phyloP scores from a whole-genome alignment of 2,797 vertebrate genomes.

The Pseudochaenichthys georgianus region DNA sequence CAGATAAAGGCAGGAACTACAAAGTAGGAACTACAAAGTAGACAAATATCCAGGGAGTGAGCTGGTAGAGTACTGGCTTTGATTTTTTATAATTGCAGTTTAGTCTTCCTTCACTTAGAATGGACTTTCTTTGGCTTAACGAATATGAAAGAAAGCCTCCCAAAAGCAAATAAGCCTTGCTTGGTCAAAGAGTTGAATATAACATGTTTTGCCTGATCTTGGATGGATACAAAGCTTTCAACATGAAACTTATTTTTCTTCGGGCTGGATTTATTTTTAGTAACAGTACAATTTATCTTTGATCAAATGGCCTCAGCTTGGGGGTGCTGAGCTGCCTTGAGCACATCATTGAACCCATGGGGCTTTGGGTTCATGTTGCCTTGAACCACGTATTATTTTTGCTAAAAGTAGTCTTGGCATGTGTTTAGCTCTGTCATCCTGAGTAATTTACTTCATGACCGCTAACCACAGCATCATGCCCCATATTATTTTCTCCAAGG shows the following conservation, averaged over 20 bases:
- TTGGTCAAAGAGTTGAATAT: slow-evolving; percentile 47
- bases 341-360: slow-evolving; percentile 14
- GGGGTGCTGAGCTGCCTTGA: slow-evolving; percentile 8
- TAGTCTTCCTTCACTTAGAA: slow-evolving; percentile 24
- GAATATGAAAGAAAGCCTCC: slow-evolving; percentile 35
- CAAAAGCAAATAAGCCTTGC: slow-evolving; percentile 42
- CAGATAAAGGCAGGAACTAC: slow-evolving; percentile 55
- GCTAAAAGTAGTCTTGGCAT: slow-evolving; percentile 48
- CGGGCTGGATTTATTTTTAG: slow-evolving; percentile 49
- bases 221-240: slow-evolving; percentile 28
- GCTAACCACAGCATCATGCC: slow-evolving; percentile 55
- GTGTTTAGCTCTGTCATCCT: slow-evolving; percentile 46
- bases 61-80: slow-evolving; percentile 35
- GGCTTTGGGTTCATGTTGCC: slow-evolving; percentile 43
- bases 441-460: slow-evolving; percentile 52
- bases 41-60: slow-evolving; percentile 27
- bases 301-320: slow-evolving; percentile 42
- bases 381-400: slow-evolving; percentile 32
- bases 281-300: slow-evolving; percentile 52
- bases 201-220: slow-evolving; percentile 29
- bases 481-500: slow-evolving; percentile 64
- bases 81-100: slow-evolving; percentile 50
- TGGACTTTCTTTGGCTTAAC: slow-evolving; percentile 45
- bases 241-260: slow-evolving; percentile 25
- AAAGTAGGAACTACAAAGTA: slow-evolving; percentile 60